Evolutionary conservation across 2,113 vertebrate genomes (phyloP), one percentile per base, ranked within the genome.

Genomic region (Ardeotis arabs): DNA sequence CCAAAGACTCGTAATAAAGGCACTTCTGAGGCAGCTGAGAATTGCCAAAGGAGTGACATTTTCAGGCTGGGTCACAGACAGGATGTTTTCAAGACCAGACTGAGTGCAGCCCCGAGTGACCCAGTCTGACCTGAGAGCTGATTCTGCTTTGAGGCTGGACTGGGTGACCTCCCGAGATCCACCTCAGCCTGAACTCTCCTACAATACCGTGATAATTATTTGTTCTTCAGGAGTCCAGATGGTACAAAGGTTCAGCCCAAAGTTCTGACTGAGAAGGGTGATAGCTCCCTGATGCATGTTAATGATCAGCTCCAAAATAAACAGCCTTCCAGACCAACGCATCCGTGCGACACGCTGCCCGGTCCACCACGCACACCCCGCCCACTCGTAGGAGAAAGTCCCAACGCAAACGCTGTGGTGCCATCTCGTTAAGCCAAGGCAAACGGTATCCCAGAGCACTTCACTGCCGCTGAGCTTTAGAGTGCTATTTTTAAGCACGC

Each of bases 311-410:
- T 64, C 84, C 66, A 44, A 4, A 37, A 6, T 4, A 49, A 33
- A 12, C 47, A 41, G 5, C 55, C 44, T 67, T 25, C 35, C n/a
- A n/a, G 24, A 25, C 33, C 2, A 21, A 21, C 14, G 4, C 11
- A 24, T 5, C 15, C 4, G 16, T 3, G 7, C 1, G 1, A 35
- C 25, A 2, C 2, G 22, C 59, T 41, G 31, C 23, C 25, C 1
- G 0, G 5, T 5, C 64, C 7, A 13, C 24, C 17, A 15, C 16
- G 7, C 25, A 1, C 25, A 33, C 29, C 29, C 37, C 15, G 2
- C 33, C 8, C 39, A 0, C 6, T 29, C 16, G 6, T 0, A 13
- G 62, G 18, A 37, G 18, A 10, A 41, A 27, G 25, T 11, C 39
- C n/a, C 62, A 20, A 3, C 8, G 7, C 27, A 45, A 21, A 45